Percentiles rank a stretch among this genome's conserved stretches.
These are phyloP conservation scores for Melospiza melodia DNA, from an alignment of 2,113 vertebrate species.

Conservation along the genomic window DNA sequence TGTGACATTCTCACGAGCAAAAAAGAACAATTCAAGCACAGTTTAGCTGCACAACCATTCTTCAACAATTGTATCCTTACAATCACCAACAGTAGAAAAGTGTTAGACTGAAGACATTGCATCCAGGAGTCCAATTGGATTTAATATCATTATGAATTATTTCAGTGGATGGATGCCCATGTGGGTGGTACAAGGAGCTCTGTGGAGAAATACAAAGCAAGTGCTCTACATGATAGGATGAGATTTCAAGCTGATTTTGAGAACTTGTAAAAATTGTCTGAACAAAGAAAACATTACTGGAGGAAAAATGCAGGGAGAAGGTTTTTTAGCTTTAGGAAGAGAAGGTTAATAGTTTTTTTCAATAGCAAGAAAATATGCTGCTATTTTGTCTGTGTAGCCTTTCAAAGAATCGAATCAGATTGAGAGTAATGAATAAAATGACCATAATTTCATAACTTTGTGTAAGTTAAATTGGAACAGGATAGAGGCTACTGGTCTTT, in stretches of 20 bases:
- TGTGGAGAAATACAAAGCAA: neutral
- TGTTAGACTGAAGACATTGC: neutral
- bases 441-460: neutral
- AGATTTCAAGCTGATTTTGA: neutral
- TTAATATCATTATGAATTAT: neutral
- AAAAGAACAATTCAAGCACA: neutral
- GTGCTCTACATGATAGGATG: neutral
- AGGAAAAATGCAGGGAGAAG: fast-evolving
- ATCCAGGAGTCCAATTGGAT: neutral
- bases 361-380: neutral
- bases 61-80: neutral
- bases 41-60: neutral
- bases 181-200: neutral
- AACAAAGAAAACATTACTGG: neutral
- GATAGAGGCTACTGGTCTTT: neutral
- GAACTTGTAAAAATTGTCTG: neutral
- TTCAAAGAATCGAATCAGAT: neutral
- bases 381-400: neutral
- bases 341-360: neutral
- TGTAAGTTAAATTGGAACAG: neutral
- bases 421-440: neutral
- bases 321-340: neutral
- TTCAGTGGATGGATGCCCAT: neutral
- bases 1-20: neutral
- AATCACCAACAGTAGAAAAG: neutral